phyloP scores from a whole-genome alignment of 2,113 vertebrate genomes.

The Arothron firmamentum region DNA sequence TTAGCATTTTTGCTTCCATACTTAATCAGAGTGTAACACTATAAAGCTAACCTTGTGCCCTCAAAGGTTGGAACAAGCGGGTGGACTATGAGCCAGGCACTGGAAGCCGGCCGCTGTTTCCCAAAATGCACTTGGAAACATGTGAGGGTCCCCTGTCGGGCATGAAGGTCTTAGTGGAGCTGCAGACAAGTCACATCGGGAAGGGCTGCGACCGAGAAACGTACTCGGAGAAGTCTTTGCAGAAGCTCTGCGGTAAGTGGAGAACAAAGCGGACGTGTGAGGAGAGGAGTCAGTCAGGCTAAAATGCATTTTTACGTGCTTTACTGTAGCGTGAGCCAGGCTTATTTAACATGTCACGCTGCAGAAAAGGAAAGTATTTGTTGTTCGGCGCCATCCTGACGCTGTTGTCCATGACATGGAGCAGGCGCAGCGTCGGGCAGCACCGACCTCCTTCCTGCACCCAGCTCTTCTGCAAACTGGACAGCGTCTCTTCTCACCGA shows the following conservation, averaged over 20 bases:
- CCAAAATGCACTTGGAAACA: slow-evolving; percentile 88
- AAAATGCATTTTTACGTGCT: no score
- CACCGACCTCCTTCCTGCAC: slow-evolving; percentile 90
- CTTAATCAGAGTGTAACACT: no score
- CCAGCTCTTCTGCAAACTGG: slow-evolving; percentile 86
- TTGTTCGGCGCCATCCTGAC: not conserved
- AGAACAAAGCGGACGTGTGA: not conserved
- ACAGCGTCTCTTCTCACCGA: slow-evolving; percentile 87
- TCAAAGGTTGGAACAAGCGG: slow-evolving; percentile 87
- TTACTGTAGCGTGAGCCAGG: no score
- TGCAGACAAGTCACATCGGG: slow-evolving; percentile 91
- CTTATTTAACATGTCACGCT: no score
- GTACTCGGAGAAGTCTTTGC: slow-evolving; percentile 91
- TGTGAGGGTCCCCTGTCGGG: slow-evolving; percentile 90
- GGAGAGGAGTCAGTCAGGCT: not conserved
- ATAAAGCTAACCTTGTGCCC: not conserved
- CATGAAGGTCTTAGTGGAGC: slow-evolving; percentile 81
- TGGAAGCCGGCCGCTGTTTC: slow-evolving; percentile 87
- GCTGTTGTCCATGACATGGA: slow-evolving; percentile 15
- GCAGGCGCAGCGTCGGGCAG: slow-evolving; percentile 92
- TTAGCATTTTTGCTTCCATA: no score
- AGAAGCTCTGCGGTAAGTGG: slow-evolving; percentile 88
- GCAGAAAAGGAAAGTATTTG: no score
- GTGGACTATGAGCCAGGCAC: slow-evolving; percentile 92
- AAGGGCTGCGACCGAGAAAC: slow-evolving; percentile 95